Evolutionary conservation across 2,113 vertebrate genomes (phyloP), one percentile per base, ranked within the genome.

Genomic region (Cettia cetti): DNA sequence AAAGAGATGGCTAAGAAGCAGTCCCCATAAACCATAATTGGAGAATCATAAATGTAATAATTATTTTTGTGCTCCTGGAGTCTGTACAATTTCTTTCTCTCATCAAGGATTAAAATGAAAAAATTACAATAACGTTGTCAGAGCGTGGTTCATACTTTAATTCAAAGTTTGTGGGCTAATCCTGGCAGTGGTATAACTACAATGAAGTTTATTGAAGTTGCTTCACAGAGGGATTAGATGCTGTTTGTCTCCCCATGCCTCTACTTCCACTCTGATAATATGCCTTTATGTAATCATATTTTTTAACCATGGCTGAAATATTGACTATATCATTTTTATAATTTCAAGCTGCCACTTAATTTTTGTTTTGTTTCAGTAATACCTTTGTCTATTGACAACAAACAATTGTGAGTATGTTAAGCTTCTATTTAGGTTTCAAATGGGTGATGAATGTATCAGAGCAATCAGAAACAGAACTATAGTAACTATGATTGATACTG

Each of bases 51-150:
- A 97, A 94, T 82, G 82, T 95, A 97, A 96, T 93, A 94, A 94
- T 97, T 97, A 96, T 96, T 97, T 96, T 86, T 90, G 85, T 94
- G 82, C 84, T 96, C 72, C 94, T 97, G 96, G 91, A 96, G 88
- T 90, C 92, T 95, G 92, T 81, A 95, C 69, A 94, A 92, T 97
- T 97, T 97, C 86, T 95, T 96, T 86, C 93, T 97, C 96, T 97
- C 97, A 93, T 89, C 94, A 96, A 96, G 95, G 97, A 95, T 81
- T 97, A 92, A 94, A 95, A 96, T 79, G 42, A 96, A 78, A 82
- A 97, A 94, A 92, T 90, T 96, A 89, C 80, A 97, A 82, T 94
- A 83, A 59, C 77, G 75, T 82, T 95, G 95, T 96, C 95, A 95
- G 89, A 94, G 70, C 65, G 37, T 52, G 82, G 91, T 94, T 97